A percentile compares a stretch with the other conserved stretches of the same genome.
These are phyloP conservation scores for Drosophila kepulauana DNA, from an alignment of 1,140 invertebrate genomes.

Conservation along the genomic window DNA sequence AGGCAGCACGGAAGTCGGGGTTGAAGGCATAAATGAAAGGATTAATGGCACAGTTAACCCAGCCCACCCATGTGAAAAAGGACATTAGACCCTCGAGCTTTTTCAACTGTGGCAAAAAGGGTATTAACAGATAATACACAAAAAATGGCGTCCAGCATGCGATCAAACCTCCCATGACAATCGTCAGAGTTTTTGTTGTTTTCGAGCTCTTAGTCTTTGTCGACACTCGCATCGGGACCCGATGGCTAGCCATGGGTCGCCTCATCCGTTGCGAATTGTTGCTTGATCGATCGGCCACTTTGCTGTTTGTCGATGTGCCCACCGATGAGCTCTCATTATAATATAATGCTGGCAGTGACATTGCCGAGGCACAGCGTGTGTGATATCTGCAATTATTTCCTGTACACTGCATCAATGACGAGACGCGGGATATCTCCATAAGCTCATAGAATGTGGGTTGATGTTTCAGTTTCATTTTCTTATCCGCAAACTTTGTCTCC, in stretches of 20 bases:
- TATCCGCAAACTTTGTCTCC: constrained; percentile 47
- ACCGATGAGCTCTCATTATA: constrained; percentile 72
- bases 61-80: constrained; percentile 95
- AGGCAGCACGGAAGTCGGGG: constrained; percentile 93
- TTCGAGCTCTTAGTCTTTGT: constrained; percentile 91
- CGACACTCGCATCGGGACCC: constrained; percentile 86
- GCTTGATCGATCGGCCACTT: constrained; percentile 18
- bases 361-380: constrained; percentile 36
- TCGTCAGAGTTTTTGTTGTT: constrained; percentile 95
- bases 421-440: constrained; percentile 77
- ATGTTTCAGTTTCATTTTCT: constrained; percentile 64
- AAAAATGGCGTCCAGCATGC: constrained; percentile 97
- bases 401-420: constrained; percentile 72
- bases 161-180: constrained; percentile 96
- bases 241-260: constrained; percentile 50
- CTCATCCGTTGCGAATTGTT: constrained; percentile 38
- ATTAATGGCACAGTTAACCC: constrained; percentile 96
- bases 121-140: constrained; percentile 92
- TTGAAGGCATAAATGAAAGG: constrained; percentile 95
- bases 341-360: constrained; percentile 54
- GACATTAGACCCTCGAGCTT: constrained; percentile 89
- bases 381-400: constrained; percentile 73
- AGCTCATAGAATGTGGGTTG: constrained; percentile 80
- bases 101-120: constrained; percentile 88
- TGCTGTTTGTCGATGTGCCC: constrained; percentile 31